Conservation (phyloP, 1,140 invertebrate genomes). For the Megathymus violae region DNA sequence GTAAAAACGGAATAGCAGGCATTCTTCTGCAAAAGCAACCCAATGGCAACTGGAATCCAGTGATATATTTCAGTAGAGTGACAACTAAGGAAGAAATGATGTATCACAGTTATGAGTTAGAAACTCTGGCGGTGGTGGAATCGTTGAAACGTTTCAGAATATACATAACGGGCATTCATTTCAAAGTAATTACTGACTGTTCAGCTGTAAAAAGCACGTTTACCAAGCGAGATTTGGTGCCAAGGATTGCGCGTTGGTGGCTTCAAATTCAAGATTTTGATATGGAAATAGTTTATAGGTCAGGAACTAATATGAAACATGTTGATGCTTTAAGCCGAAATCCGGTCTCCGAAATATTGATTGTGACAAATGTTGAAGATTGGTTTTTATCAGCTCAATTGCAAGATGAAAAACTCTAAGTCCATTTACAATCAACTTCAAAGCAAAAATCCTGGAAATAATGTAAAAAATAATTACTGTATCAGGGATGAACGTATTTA, state of each 20-base stretch:
- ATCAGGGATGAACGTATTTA: background rate
- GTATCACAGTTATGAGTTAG: conserved; percentile 72
- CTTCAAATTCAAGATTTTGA: too few relatives aligned
- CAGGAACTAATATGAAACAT: too few relatives aligned
- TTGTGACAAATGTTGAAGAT: background rate
- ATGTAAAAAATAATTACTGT: background rate
- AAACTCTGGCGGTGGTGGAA: conserved; percentile 79
- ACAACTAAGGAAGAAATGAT: conserved; percentile 61
- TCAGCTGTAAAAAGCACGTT: too few relatives aligned
- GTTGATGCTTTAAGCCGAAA: too few relatives aligned
- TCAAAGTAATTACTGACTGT: too few relatives aligned
- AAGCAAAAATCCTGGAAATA: too few relatives aligned
- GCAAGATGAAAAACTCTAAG: background rate
- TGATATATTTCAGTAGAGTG: conserved; percentile 44
- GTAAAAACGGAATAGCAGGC: conserved; percentile 36
- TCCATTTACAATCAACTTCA: too few relatives aligned
- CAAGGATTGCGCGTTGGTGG: too few relatives aligned
- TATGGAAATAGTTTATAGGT: conserved; percentile 32
- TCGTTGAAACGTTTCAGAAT: too few relatives aligned
- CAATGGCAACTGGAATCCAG: conserved; percentile 11
- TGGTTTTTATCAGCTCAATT: background rate
- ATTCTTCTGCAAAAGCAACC: conserved; percentile 39
- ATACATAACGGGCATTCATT: too few relatives aligned
- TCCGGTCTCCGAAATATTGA: too few relatives aligned
- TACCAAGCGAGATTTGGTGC: too few relatives aligned